Conservation (phyloP, 1,140 invertebrate species). For the Aleiodes sp. region DNA sequence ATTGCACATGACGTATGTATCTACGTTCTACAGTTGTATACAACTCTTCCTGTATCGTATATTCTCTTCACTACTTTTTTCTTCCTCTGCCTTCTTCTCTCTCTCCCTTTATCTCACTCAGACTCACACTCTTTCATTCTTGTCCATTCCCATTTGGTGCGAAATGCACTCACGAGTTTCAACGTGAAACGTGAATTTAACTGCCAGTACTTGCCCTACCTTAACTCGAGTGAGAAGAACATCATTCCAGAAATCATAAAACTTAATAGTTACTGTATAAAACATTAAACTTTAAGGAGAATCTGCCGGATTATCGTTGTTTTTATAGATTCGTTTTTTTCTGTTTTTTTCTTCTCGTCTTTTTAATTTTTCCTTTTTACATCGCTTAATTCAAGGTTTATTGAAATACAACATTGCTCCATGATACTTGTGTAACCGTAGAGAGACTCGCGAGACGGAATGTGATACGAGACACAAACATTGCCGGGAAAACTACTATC, state of each 20-base stretch:
- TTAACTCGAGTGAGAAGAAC: constrained; percentile 9
- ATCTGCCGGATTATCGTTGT: neutral
- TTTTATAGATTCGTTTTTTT: neutral
- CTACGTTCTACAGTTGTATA: neutral
- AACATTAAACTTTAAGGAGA: constrained; percentile 7
- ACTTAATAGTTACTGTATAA: constrained; percentile 11
- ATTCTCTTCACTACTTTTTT: neutral
- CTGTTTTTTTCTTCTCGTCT: neutral
- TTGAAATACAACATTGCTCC: neutral
- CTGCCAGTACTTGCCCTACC: neutral
- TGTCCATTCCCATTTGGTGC: neutral
- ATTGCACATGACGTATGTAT: neutral
- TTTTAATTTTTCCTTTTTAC: neutral
- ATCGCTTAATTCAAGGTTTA: neutral
- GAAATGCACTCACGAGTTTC: constrained; percentile 1
- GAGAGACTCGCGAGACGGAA: neutral
- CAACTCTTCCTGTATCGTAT: neutral
- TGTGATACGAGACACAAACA: neutral
- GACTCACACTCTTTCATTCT: neutral
- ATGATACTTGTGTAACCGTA: neutral
- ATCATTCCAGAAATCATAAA: neutral
- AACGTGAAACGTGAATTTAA: constrained; percentile 31
- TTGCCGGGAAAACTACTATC: constrained; percentile 11
- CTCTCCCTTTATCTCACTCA: neutral
- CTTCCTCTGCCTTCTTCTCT: no score